A percentile compares a stretch with the other conserved stretches of the same genome.
phyloP scores from a whole-genome alignment of 2,113 vertebrate genomes.

The Nymphicus hollandicus region DNA sequence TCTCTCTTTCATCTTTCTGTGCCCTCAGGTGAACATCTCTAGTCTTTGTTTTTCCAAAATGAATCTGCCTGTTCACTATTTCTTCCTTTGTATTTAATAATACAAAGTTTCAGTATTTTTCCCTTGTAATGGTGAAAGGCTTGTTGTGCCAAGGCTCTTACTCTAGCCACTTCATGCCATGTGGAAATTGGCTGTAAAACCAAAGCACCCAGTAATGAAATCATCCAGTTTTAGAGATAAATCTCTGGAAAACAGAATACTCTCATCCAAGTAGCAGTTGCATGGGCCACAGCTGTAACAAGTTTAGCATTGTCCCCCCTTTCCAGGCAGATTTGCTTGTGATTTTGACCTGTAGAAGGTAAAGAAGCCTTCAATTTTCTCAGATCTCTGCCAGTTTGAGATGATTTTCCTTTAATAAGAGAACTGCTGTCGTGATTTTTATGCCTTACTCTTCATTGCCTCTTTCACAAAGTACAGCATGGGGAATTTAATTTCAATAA shows the following conservation, averaged over 20 bases:
- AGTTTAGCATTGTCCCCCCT: not conserved
- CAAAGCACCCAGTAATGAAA: not conserved
- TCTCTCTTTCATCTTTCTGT: not conserved
- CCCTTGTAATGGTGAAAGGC: not conserved
- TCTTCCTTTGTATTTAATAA: not conserved
- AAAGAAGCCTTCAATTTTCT: not conserved
- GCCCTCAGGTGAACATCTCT: not conserved
- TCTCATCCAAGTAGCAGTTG: not conserved
- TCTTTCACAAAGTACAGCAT: not conserved
- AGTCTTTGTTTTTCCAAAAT: not conserved
- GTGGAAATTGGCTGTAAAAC: not conserved
- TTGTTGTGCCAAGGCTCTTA: not conserved
- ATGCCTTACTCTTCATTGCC: not conserved
- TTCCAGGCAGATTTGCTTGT: not conserved
- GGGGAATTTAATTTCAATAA: not conserved
- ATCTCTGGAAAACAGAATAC: not conserved
- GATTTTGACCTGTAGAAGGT: not conserved
- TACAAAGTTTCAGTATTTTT: not conserved
- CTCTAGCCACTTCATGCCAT: not conserved
- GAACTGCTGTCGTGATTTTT: not conserved
- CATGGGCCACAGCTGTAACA: not conserved
- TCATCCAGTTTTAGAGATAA: not conserved
- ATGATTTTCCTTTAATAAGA: not conserved
- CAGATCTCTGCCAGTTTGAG: not conserved
- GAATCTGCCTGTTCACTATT: not conserved